Evolutionary conservation across 2,888 invertebrate genomes (phyloP), one percentile per base, ranked within the genome.

Genomic region (Aphelenchoides bicaudatus): DNA sequence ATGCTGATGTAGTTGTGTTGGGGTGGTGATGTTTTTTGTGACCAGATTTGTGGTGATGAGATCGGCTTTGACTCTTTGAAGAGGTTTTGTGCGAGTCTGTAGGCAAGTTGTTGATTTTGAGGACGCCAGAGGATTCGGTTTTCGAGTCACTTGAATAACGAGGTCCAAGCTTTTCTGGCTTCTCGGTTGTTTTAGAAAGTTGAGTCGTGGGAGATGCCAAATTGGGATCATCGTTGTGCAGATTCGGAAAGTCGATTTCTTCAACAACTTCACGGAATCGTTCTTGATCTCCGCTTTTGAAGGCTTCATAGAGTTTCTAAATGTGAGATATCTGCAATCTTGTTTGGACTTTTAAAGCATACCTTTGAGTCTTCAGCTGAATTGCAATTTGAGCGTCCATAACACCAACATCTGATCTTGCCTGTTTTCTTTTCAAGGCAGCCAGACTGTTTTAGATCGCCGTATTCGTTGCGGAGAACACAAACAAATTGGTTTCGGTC

Each of bases 401-500:
- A 67, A 30, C 68, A 68, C 68, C 68, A 68, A 39, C 68, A 68
- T 16, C 71, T 57, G 27, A 71, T 43, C 13, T 58, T 28, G 0
- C 66, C 27, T 25, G 31, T 52, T 29, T 52, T 39, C 28, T 68
- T 72, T 39, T 60, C 43, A 3, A 58, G 23, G 37, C 68, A 68
- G 10, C 68, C 68, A 29, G 64, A 65, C 13, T 43, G n/a, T n/a
- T 62, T 38, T 19, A 57, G 58, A 6, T 37, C 49, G 2, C 58
- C 64, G 38, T 55, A 72, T 43, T 68, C 68, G 19, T 58, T 53
- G 28, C 56, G 63, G 10, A 69, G 31, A n/a, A 68, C 63, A 38
- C 68, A 68, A 25, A 63, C 68, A 29, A 72, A 61, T 31, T 68
- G 71, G 38, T 68, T 68, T 5, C 66, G 51, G 39, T 68, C 68